These are phyloP conservation scores for Theristicus caerulescens DNA, from an alignment of 2,113 vertebrate genomes.

Conservation along the genomic window DNA sequence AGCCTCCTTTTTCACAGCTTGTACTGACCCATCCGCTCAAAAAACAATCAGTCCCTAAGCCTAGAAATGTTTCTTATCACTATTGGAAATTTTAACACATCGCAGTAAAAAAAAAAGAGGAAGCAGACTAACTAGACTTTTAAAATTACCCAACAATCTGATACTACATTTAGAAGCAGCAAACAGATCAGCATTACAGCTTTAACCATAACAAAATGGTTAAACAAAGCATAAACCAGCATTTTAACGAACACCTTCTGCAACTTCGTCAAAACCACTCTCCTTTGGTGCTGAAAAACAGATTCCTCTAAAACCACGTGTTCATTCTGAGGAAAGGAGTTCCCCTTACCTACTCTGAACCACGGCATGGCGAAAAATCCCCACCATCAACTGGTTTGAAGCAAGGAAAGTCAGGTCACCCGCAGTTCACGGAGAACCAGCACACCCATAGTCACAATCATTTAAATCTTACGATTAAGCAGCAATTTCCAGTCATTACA, in stretches of 20 bases:
- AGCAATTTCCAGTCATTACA: not conserved
- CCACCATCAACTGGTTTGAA: not conserved
- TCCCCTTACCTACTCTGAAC: not conserved
- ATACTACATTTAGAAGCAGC: not conserved
- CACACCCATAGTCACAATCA: not conserved
- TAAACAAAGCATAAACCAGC: not conserved
- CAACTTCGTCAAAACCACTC: not conserved
- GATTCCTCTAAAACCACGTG: not conserved
- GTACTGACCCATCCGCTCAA: not conserved
- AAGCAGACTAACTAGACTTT: not conserved
- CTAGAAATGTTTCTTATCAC: not conserved
- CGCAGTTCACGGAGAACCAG: not conserved
- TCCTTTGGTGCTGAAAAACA: not conserved
- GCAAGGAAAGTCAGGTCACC: not conserved
- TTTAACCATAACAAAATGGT: not conserved
- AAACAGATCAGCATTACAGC: not conserved
- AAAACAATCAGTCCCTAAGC: not conserved
- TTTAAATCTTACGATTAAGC: not conserved
- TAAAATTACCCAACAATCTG: not conserved
- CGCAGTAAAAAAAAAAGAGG: not conserved
- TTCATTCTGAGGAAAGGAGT: not conserved
- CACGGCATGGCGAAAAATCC: not conserved
- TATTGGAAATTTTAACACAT: not conserved
- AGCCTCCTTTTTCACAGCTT: not conserved
- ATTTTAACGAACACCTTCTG: not conserved